Evolutionary conservation across 2,113 vertebrate genomes (phyloP), one percentile per base, ranked within the genome.

Genomic region (Sinosuthora webbiana): DNA sequence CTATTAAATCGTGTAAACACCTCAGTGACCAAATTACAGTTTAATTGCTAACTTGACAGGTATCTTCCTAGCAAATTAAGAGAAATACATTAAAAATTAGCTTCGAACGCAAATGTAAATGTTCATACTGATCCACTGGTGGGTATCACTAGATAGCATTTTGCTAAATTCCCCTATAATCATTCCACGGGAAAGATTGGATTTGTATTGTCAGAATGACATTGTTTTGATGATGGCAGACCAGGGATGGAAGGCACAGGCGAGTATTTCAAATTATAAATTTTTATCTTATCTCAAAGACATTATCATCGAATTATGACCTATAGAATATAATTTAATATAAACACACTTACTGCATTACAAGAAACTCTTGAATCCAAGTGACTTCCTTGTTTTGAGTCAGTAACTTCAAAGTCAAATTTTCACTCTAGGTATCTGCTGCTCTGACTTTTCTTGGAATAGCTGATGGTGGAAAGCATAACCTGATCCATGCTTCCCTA

Each of bases 1-100:
- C 94, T 97, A 97, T 98, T 98, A 97, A 97, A 97, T 92, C 57
- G 1, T 73, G 78, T 96, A 97, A 97, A 98, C 96, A 97, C 93
- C 94, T 97, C 93, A 91, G 94, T 94, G 95, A 98, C 96, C 96
- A 91, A 97, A 94, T 96, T 91, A 97, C 87, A 97, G 92, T 97
- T 82, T 97, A 97, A 98, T 97, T 97, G 94, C 89, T 68, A 94
- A 84, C 60, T 83, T 94, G 93, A 93, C 94, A 97, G 90, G 80
- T 92, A 97, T 86, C 94, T 96, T 91, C 93, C 93, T 88, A 62
- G 88, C 62, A 94, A 89, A 92, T 80, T 95, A 94, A 68, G 79
- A 96, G 81, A 95, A 93, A 97, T 73, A 89, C 74, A 92, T 96
- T 94, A 63, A 90, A 97, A 97, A 97, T 94, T 88, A 96, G 69